Evolutionary conservation across 2,113 vertebrate species (phyloP), one percentile per base, ranked within the genome.

Genomic region (Limanda limanda): DNA sequence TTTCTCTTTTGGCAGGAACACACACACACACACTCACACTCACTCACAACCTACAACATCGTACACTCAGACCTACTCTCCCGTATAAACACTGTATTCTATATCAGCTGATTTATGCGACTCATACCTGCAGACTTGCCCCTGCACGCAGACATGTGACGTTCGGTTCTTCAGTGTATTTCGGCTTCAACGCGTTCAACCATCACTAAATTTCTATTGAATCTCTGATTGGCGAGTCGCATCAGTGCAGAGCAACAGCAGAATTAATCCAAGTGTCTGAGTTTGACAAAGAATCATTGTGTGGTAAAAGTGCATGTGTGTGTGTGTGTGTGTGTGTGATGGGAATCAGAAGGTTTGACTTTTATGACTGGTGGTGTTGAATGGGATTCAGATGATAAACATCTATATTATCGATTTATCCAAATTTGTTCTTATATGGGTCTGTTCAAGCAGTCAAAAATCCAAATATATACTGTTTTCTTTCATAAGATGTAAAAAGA

Each of bases 11-110:
- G 45, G 45, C 15, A 4, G 14, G 45, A 48, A 18, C 4, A 48
- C 79, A 15, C 4, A 11, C 68, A 59, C 78, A 18, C 71, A 76
- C 45, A 54, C 76, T 12, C 72, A 80, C 40, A 82, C 66, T 82
- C 79, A 74, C 77, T 68, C 67, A 57, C 76, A 14, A n/a, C n/a
- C n/a, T 71, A 77, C 68, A 69, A 56, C 68, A 54, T 60, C 23
- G 13, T 42, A 62, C 11, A 58, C 45, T 79, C 60, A 76, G 63
- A 75, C 71, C 61, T 71, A 55, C 31, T 63, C 37, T 42, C 61
- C 40, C 31, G n/a, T 63, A 12, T 64, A 74, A 88, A 74, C 71
- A 68, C 21, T 40, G 55, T 54, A 45, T 59, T 76, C 47, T 7
- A 1, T 69, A 25, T 76, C 78, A 75, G 60, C 48, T 63, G 56